These are phyloP conservation scores for Conus ventricosus DNA, from an alignment of 1,140 invertebrate species.

Conservation along the genomic window DNA sequence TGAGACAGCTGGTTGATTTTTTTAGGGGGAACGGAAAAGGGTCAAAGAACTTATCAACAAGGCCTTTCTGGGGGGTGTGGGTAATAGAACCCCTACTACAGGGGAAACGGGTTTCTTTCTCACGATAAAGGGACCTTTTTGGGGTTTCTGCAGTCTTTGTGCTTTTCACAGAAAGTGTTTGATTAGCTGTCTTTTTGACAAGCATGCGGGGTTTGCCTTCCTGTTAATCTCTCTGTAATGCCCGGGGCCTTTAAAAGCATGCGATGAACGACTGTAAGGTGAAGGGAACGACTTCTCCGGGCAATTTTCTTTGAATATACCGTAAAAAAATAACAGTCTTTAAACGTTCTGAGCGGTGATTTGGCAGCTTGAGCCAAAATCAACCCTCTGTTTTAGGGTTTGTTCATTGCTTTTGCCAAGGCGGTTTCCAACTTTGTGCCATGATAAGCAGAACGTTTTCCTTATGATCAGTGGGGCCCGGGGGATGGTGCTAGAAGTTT, in stretches of 20 bases:
- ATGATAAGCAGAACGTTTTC: conserved; percentile 1
- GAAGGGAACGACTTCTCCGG: not conserved
- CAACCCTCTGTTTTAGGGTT: not conserved
- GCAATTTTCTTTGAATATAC: not conserved
- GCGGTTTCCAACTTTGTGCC: not conserved
- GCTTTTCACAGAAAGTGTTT: not conserved
- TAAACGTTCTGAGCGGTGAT: not conserved
- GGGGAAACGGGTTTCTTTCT: not conserved
- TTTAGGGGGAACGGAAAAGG: not conserved
- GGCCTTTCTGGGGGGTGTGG: not conserved
- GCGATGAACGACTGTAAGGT: conserved; percentile 8
- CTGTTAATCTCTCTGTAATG: not conserved
- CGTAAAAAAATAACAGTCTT: not conserved
- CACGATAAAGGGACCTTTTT: not conserved
- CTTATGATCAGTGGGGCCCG: not conserved
- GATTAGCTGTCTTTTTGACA: not conserved
- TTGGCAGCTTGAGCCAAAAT: conserved; percentile 3
- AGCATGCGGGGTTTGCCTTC: not conserved
- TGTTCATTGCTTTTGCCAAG: not conserved
- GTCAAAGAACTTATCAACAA: not conserved
- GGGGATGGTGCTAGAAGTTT: not conserved
- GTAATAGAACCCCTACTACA: not conserved
- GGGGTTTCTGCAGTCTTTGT: not conserved
- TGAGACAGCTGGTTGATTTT: not conserved
- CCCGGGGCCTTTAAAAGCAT: not conserved